Evolutionary conservation across 2,113 vertebrate species (phyloP).

Genomic region (Hippocampus guttulatus): DNA sequence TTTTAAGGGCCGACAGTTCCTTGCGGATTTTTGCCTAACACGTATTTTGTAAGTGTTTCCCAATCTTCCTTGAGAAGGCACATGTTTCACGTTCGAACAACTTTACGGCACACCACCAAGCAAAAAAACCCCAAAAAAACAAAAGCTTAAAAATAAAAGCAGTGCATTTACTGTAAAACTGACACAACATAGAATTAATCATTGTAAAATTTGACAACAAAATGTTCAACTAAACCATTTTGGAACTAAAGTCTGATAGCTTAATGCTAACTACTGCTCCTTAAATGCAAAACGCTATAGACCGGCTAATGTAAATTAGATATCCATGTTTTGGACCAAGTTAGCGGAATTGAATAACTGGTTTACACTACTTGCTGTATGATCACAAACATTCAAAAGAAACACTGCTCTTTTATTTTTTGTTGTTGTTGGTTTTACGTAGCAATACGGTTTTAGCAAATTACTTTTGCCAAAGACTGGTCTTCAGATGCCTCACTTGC

Average conservation of each 20-base stretch:
- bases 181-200: too few relatives aligned
- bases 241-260: neutral
- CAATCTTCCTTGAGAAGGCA: neutral
- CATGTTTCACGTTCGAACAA: neutral
- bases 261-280: neutral
- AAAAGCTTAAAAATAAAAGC: too few relatives aligned
- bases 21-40: neutral
- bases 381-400: slow-evolving; percentile 39
- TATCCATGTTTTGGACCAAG: neutral
- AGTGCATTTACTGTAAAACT: too few relatives aligned
- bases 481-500: neutral
- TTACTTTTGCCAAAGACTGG: slow-evolving; percentile 58
- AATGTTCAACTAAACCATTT: too few relatives aligned
- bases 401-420: slow-evolving; percentile 38
- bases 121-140: too few relatives aligned
- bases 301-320: neutral
- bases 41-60: neutral
- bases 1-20: neutral
- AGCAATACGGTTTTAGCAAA: slow-evolving; percentile 22
- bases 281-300: neutral
- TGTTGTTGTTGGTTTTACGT: slow-evolving; percentile 9
- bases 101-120: too few relatives aligned
- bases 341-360: neutral
- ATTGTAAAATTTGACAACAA: too few relatives aligned
- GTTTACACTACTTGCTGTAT: slow-evolving; percentile 40